Evolutionary conservation across 2,797 vertebrate genomes (phyloP).

Genomic region (Selene dorsalis): DNA sequence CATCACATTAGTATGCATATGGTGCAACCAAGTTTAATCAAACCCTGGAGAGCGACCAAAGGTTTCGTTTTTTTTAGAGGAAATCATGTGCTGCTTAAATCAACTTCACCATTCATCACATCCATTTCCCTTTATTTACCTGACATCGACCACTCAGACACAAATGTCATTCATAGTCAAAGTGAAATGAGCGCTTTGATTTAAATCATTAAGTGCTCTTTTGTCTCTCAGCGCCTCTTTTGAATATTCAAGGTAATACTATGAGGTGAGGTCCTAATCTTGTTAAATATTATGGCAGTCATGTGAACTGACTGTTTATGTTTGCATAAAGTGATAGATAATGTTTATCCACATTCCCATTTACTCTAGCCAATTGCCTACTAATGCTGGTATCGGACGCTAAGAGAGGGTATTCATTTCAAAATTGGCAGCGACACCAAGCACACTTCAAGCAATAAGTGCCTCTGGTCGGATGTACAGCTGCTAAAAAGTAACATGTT

Average conservation of each 20-base stretch:
- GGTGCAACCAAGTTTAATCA: slow-evolving; percentile 57
- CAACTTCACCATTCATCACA: slow-evolving; percentile 48
- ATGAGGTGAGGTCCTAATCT: slow-evolving; percentile 32
- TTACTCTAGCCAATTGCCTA: slow-evolving; percentile 70
- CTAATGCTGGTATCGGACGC: slow-evolving; percentile 70
- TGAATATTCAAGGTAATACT: slow-evolving; percentile 46
- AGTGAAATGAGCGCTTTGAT: slow-evolving; percentile 27
- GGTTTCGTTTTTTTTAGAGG: slow-evolving; percentile 61
- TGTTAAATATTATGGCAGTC: slow-evolving; percentile 50
- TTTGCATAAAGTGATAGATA: slow-evolving; percentile 69
- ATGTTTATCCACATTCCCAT: slow-evolving; percentile 75
- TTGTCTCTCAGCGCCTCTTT: slow-evolving; percentile 23
- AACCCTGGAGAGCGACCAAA: slow-evolving; percentile 54
- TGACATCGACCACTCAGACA: slow-evolving; percentile 46
- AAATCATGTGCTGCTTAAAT: slow-evolving; percentile 51
- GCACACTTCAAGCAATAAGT: slow-evolving; percentile 75
- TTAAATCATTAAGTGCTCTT: slow-evolving; percentile 18
- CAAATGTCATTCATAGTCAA: slow-evolving; percentile 44
- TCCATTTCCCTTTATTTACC: slow-evolving; percentile 62
- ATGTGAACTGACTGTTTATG: slow-evolving; percentile 76
- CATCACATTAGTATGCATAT: slow-evolving; percentile 61
- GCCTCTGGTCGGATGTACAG: slow-evolving; percentile 73
- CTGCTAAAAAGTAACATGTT: slow-evolving; percentile 74
- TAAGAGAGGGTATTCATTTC: slow-evolving; percentile 79
- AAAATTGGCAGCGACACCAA: slow-evolving; percentile 73